Base-by-base conservation (phyloP, 2,888 invertebrate species). In the Nymphalis urticae region DNA sequence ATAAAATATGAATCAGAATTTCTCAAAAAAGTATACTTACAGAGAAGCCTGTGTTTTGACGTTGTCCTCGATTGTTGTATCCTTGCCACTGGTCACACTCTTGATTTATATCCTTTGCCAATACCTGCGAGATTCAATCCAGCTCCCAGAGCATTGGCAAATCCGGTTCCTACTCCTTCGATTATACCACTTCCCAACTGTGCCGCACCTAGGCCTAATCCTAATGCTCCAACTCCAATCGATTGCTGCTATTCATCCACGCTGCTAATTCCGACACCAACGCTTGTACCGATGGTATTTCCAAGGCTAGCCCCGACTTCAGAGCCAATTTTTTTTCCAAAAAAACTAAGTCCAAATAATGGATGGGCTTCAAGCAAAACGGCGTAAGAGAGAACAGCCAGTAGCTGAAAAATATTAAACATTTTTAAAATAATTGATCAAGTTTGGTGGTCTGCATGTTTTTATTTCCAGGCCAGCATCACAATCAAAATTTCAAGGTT, bases 61-160 rank as follows among this genome's bases (percentile, higher is more conserved):
- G 10, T 21, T 74, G 10, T n/a, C 76, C 76, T 10, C 64, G 68
- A 9, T 50, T 36, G n/a, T 72, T 66, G 62, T 47, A 73, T 0
- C 71, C 70, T 32, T 71, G 10, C 8, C 10, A 72, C 47, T 62
- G 65, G 13, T 42, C 13, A 10, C 13, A 13, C 13, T 63, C 63
- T n/a, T 69, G 70, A 16, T 50, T 61, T 13, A 67, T 70, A 24
- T 59, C 24, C 69, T 70, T 19, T 61, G 50, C 5, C 70, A 16
- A 48, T 60, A 9, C 69, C 73, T 4, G 65, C 65, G 17, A 62
- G 56, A 19, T 69, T 71, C 32, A 72, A 6, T 7, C 68, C 72
- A 5, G 56, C 48, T 0, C n/a, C 60, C 7, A 53, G 4, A 48
- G 70, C 51, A 56, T 10, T 51, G 13, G 62, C 58, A 17, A 67